A percentile compares a stretch with the other conserved stretches of the same genome.
Conservation (phyloP, 2,113 vertebrate species). For the Malurus alboscapulatus region DNA sequence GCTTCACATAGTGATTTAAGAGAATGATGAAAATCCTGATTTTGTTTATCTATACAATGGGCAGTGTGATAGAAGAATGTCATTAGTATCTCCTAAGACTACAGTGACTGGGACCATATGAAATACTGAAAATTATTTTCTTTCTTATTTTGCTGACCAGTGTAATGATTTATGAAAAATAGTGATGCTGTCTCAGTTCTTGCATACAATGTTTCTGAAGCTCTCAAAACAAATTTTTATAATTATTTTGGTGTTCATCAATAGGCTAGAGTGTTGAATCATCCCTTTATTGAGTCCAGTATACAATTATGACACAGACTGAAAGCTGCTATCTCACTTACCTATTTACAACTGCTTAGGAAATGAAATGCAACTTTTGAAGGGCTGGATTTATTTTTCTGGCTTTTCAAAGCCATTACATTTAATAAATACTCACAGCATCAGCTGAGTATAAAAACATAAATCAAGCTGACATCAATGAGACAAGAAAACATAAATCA, state of each 20-base stretch:
- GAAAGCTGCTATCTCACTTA: not conserved
- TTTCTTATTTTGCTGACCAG: not conserved
- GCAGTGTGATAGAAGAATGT: accelerated
- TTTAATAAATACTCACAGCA: not conserved
- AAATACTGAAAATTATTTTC: not conserved
- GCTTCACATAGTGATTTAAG: not conserved
- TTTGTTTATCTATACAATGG: not conserved
- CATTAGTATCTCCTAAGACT: not conserved
- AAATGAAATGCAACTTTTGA: not conserved
- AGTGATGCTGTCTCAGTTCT: not conserved
- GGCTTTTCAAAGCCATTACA: not conserved
- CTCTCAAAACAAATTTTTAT: not conserved
- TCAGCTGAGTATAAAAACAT: not conserved
- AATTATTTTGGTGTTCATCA: not conserved
- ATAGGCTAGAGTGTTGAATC: not conserved
- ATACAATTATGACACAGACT: not conserved
- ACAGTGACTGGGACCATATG: not conserved
- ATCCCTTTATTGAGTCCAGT: not conserved
- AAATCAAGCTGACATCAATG: not conserved
- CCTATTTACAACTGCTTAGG: not conserved
- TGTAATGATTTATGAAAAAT: not conserved
- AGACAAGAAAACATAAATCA: constrained; percentile 3
- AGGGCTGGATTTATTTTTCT: not conserved
- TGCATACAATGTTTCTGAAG: not conserved
- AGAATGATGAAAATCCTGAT: not conserved